Evolutionary conservation across 2,888 invertebrate genomes (phyloP), one percentile per base, ranked within the genome.

Genomic region (Andrena minutula): DNA sequence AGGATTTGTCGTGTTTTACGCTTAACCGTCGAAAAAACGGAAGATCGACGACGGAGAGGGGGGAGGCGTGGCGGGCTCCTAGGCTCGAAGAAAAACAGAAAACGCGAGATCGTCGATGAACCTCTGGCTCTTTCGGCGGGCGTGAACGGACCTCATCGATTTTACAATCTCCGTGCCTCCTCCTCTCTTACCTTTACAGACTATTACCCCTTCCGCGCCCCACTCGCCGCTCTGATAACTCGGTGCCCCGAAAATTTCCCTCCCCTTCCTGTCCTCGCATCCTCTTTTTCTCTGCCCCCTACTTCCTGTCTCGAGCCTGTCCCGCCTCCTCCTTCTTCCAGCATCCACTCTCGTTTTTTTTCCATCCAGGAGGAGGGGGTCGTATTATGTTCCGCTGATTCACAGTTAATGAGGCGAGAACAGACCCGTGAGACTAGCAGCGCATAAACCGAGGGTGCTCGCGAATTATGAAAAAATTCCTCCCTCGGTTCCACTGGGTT

Each of bases 321-420:
- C 70, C 72, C 41, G 58, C 61, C 35, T 69, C 26, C 41, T 73
- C 73, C 80, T 85, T 86, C 79, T 79, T 78, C 77, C 80, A 84
- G 69, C 84, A 71, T 68, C 68, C 73, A 68, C 69, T 64, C 64
- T 32, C 76, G 72, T 83, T 56, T 20, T 60, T 74, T 83, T 82
- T 79, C 84, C 84, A 86, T 72, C 85, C 41, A 16, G 0, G 1
- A 16, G 41, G 16, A 41, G 41, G 75, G 75, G 1, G 53, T 66
- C 81, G 86, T 91, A 90, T 88, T 89, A 88, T 86, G 87, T 89
- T 84, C 75, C 79, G 85, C 88, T 90, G 90, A 92, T 91, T 91
- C 89, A 88, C 87, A 89, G 90, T 90, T 92, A 92, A 92, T 92
- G 92, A 92, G 90, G 87, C 90, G 91, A 86, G 84, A 91, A 90